A percentile compares a stretch with the other conserved stretches of the same genome.
These are phyloP conservation scores for Malachius bipustulatus DNA, from an alignment of 2,888 invertebrate species.

Conservation along the genomic window DNA sequence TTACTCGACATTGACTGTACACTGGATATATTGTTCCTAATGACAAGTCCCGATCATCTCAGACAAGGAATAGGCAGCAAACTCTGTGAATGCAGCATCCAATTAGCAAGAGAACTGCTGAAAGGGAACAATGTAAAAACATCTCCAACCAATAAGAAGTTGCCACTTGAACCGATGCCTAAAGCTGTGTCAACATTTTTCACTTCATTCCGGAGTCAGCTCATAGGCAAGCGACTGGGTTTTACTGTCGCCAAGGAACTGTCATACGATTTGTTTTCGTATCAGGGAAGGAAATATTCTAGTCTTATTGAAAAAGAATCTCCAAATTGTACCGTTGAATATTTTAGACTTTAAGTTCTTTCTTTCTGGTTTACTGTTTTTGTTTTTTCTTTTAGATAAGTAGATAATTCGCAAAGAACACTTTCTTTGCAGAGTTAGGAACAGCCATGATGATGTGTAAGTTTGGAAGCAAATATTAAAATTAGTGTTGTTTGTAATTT, in stretches of 20 bases:
- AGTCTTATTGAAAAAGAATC: no score
- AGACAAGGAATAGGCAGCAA: constrained; percentile 42
- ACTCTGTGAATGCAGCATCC: constrained; percentile 43
- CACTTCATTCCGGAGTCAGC: constrained; percentile 46
- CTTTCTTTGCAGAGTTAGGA: no score
- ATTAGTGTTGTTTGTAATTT: no score
- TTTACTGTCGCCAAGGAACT: constrained; percentile 43
- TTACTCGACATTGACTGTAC: constrained; percentile 48
- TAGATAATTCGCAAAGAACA: no score
- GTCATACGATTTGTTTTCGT: constrained; percentile 42
- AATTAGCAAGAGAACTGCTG: constrained; percentile 36
- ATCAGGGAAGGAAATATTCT: constrained; percentile 46
- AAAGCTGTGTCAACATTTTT: constrained; percentile 47
- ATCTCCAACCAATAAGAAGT: constrained; percentile 15
- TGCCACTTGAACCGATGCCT: constrained; percentile 33
- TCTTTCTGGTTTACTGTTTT: no score
- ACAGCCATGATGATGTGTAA: no score
- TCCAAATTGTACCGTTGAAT: no score
- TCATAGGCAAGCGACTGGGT: constrained; percentile 42
- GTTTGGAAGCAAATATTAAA: no score
- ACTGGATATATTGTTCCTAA: constrained; percentile 57
- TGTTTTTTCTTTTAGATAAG: no score
- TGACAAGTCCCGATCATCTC: constrained; percentile 42
- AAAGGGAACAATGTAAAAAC: constrained; percentile 21
- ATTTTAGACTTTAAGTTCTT: no score